These are phyloP conservation scores for Tachina grossa DNA, from an alignment of 2,888 invertebrate species.

Conservation along the genomic window DNA sequence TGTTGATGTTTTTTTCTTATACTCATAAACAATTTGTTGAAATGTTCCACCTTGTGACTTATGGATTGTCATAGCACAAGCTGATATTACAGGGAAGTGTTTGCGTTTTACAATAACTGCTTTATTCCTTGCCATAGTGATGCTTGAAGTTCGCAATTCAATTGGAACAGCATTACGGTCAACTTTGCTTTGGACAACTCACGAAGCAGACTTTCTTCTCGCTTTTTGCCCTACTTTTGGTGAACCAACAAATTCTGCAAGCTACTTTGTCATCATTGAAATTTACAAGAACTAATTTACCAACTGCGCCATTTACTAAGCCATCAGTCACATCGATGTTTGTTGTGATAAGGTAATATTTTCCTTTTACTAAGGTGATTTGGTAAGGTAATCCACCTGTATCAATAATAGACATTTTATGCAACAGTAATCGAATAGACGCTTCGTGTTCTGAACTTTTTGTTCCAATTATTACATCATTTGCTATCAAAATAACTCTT, in stretches of 20 bases:
- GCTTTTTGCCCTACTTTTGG: background rate
- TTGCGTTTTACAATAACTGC: background rate
- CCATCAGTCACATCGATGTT: background rate
- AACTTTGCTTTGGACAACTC: too few relatives aligned
- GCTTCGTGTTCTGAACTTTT: too few relatives aligned
- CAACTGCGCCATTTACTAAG: background rate
- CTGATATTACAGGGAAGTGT: background rate
- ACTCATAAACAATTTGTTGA: background rate
- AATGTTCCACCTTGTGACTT: background rate
- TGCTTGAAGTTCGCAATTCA: background rate
- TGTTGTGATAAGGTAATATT: background rate
- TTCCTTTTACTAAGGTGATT: background rate
- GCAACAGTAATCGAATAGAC: too few relatives aligned
- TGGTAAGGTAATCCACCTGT: background rate
- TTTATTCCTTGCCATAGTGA: background rate
- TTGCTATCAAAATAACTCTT: too few relatives aligned
- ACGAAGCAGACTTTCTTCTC: background rate
- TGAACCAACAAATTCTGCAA: background rate
- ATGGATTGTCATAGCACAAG: slow-evolving; percentile 1
- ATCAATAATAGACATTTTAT: background rate
- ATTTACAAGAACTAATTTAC: background rate
- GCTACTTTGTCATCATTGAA: background rate
- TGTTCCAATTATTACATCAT: too few relatives aligned
- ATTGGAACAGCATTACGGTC: too few relatives aligned
- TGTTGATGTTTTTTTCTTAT: background rate